A percentile compares a stretch with the other conserved stretches of the same genome.
phyloP scores from a whole-genome alignment of 2,797 vertebrate species.

The Cirrhinus mrigala region DNA sequence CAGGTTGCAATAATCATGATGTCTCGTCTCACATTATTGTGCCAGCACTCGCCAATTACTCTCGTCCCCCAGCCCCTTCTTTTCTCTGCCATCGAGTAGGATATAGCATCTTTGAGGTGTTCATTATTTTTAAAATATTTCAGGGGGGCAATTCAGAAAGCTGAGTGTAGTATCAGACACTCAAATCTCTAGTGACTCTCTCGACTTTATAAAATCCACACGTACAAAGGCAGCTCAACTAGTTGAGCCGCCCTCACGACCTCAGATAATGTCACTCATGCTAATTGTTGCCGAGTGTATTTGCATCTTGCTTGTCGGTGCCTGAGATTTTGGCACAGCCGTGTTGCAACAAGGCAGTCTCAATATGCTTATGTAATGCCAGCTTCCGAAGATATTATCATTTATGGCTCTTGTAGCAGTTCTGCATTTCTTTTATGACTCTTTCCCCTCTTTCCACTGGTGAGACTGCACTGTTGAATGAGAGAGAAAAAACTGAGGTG shows the following conservation, averaged over 20 bases:
- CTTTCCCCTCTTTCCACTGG: slow-evolving; percentile 22
- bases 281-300: background rate
- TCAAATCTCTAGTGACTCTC: background rate
- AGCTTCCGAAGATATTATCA: slow-evolving; percentile 42
- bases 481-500: slow-evolving; percentile 29
- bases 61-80: background rate
- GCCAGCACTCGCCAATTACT: slow-evolving; percentile 37
- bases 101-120: slow-evolving; percentile 20
- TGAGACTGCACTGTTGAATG: slow-evolving; percentile 24
- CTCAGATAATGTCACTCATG: slow-evolving; percentile 15
- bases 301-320: slow-evolving; percentile 22
- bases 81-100: background rate
- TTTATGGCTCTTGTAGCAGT: slow-evolving; percentile 17
- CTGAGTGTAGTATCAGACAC: background rate
- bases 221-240: background rate
- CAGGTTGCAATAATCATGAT: slow-evolving; percentile 42
- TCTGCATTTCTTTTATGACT: slow-evolving; percentile 29
- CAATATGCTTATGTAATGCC: slow-evolving; percentile 2
- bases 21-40: slow-evolving; percentile 32
- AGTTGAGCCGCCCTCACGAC: background rate
- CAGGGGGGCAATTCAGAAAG: background rate
- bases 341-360: background rate
- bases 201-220: background rate
- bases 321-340: background rate
- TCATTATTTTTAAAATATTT: slow-evolving; percentile 4